Conservation (phyloP, 2,888 invertebrate species). For the Dasysyrphus tricinctus region DNA sequence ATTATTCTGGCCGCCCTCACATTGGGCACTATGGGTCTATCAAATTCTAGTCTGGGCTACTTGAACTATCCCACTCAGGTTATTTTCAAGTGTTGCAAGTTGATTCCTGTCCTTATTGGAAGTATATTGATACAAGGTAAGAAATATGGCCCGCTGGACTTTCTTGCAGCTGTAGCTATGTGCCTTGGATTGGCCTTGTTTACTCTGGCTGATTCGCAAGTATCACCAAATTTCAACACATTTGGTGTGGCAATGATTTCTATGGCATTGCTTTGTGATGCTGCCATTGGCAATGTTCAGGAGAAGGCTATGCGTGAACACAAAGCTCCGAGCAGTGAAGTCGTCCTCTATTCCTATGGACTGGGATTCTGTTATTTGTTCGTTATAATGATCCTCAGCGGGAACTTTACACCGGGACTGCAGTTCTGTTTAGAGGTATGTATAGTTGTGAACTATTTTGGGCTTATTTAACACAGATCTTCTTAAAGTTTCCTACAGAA, state of each 20-base stretch:
- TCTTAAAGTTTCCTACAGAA: slow-evolving; percentile 87
- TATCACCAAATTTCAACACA: slow-evolving; percentile 89
- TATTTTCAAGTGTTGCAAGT: slow-evolving; percentile 98
- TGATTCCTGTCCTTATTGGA: slow-evolving; percentile 97
- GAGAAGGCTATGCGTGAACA: slow-evolving; percentile 96
- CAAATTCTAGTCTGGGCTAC: slow-evolving; percentile 96
- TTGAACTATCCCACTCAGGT: slow-evolving; percentile 98
- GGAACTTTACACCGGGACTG: slow-evolving; percentile 90
- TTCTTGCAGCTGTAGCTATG: slow-evolving; percentile 93
- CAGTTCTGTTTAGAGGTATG: slow-evolving; percentile 90
- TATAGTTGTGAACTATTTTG: slow-evolving; percentile 21
- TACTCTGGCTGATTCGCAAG: slow-evolving; percentile 91
- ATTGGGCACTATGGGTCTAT: slow-evolving; percentile 97
- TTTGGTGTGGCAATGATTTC: slow-evolving; percentile 90
- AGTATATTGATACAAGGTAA: slow-evolving; percentile 96
- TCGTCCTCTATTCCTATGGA: slow-evolving; percentile 95
- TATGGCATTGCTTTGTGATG: slow-evolving; percentile 95
- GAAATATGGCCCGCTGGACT: slow-evolving; percentile 92
- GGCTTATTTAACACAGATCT: slow-evolving; percentile 59
- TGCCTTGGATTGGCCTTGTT: slow-evolving; percentile 95
- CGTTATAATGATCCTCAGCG: slow-evolving; percentile 88
- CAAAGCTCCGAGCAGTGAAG: slow-evolving; percentile 94
- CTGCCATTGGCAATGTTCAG: slow-evolving; percentile 97
- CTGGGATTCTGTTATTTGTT: slow-evolving; percentile 94
- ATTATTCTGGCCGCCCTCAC: slow-evolving; percentile 92